Evolutionary conservation across 2,797 vertebrate genomes (phyloP).

Genomic region (Schizopygopsis malacanthus): DNA sequence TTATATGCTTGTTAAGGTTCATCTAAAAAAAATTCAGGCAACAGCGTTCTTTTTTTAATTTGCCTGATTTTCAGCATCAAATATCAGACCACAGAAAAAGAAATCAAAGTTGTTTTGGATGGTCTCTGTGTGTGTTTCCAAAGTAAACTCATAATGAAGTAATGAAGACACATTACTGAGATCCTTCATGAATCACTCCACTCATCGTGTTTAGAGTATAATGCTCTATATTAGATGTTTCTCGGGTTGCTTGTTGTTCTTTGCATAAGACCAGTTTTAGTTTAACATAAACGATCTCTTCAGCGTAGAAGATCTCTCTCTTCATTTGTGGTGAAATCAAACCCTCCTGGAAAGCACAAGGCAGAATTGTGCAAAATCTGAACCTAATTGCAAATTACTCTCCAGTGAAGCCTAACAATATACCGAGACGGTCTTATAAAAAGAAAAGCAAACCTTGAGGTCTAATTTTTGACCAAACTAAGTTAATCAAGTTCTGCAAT

Average conservation of each 20-base stretch:
- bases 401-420: constrained; percentile 58
- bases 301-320: constrained; percentile 46
- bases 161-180: constrained; percentile 3
- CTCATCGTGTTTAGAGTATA: neutral
- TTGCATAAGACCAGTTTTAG: constrained; percentile 50
- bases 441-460: constrained; percentile 65
- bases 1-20: constrained; percentile 20
- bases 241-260: neutral
- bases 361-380: constrained; percentile 68
- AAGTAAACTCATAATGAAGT: constrained; percentile 33
- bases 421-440: constrained; percentile 48
- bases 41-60: neutral
- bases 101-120: constrained; percentile 49
- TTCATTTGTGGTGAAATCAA: constrained; percentile 78
- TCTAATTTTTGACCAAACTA: constrained; percentile 70
- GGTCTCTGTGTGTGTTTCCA: constrained; percentile 39
- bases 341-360: constrained; percentile 69
- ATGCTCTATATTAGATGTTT: neutral
- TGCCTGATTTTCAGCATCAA: constrained; percentile 17
- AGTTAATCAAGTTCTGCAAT: neutral
- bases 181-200: neutral
- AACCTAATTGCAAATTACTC: constrained; percentile 73
- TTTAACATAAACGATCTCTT: constrained; percentile 64
- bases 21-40: neutral
- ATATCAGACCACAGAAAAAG: constrained; percentile 44